Base-by-base conservation (phyloP, 2,797 vertebrate species). In the Semotilus atromaculatus region DNA sequence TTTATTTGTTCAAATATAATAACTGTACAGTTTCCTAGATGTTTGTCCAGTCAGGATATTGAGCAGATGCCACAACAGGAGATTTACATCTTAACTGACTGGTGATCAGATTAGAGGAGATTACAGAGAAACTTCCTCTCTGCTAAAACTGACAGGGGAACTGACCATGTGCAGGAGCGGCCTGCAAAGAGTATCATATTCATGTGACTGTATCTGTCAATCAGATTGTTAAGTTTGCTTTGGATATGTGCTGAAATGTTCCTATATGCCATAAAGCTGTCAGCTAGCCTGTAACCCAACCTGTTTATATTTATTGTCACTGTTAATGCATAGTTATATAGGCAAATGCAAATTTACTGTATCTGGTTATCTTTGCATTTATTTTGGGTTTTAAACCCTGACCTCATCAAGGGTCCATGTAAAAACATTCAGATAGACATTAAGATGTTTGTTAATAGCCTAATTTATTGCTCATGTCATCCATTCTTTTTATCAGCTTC, bases 61-160 rank as follows among this genome's bases (percentile, higher is more conserved):
- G 76, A 90, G 79, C 87, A 90, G 90, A 90, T 87, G 89, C 87
- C 68, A 48, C 72, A 80, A 55, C 81, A 86, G 14, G 45, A 48
- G 89, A 88, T 88, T 91, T 89, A 80, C 36, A 73, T 53, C 66
- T 78, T 88, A 88, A 90, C 40, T 74, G 82, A 67, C 31, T 82
- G 70, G 67, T 86, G 81, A 90, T 88, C 76, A 89, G 87, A 89
- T 87, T 90, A 88, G 53, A 51, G 80, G 70, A 81, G 88, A 89
- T 91, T 89, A 90, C 78, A 75, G 73, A 80, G 86, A 82, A 86
- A 80, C 60, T 14, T 72, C 82, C 79, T 79, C 82, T 72, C 3
- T 43, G 31, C 16, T 45, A 60, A 64, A 80, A 82, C 38, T 45
- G 29, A 77, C 80, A 60, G 55, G 29, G 43, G 75, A 38, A 78